phyloP scores from a whole-genome alignment of 2,113 vertebrate species.

The human region GRCh38 chr19:30807501-30808000 shows the following conservation, averaged over 20 bases:
- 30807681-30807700: slow-evolving; percentile 67
- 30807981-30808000: accelerated
- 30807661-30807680: slow-evolving; percentile 75
- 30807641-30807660: slow-evolving; percentile 63
- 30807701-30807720: slow-evolving; percentile 69
- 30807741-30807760: slow-evolving; percentile 10
- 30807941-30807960: accelerated
- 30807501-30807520: slow-evolving; percentile 83
- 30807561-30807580: slow-evolving; percentile 87
- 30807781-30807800: not conserved
- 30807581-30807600: slow-evolving; percentile 81
- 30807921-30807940: not conserved
- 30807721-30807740: slow-evolving; percentile 35
- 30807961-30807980: not conserved
- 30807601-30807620: slow-evolving; percentile 69
- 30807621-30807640: slow-evolving; percentile 74
- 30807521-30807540: slow-evolving; percentile 81
- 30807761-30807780: not conserved
- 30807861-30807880: not conserved
- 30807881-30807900: not conserved
- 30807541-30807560: slow-evolving; percentile 78
- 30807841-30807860: accelerated
- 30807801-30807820: not conserved
- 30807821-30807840: not conserved
- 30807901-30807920: not conserved